Base-by-base conservation (phyloP, 2,888 invertebrate genomes). In the Drosophila prostipennis region DNA sequence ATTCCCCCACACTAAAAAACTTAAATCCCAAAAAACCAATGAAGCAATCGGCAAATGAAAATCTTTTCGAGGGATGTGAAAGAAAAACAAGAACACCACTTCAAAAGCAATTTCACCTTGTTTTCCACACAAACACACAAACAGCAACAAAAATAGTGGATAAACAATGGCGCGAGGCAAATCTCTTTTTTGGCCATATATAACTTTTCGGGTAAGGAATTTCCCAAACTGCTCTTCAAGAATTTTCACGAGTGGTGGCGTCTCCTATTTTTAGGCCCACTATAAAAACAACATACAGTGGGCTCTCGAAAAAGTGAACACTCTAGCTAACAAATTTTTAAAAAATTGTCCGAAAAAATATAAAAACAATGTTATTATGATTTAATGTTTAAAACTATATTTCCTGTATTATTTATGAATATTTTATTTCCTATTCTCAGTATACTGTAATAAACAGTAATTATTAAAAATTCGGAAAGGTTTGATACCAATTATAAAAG, bases 101-200 rank as follows among this genome's bases (percentile, higher is more conserved):
- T 87, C 60, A 87, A 77, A 79, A 72, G 78, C 82, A 81, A 87
- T 87, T 87, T 78, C 54, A 79, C 72, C 68, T 74, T 87, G 70
- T 77, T 87, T 68, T 45, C 42, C 57, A 58, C 39, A 57, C 48
- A 58, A 42, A 57, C 48, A 19, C 43, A 54, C 29, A 61, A 36
- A 48, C 34, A 54, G 10, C 19, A 45, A 40, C 48, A 37, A 19
- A 11, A 37, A 43, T 37, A 49, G 43, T 34, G 48, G 36, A 51
- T 57, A 57, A 57, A 65, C 65, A 64, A 70, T 43, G 49, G 43
- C 40, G 14, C 49, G 49, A 36, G 19, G 51, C 19, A 71, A 76
- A 64, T 59, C 45, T 72, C 51, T 51, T 46, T 46, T 54, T 63
- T 43, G 40, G 60, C 48, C 64, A 64, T 64, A 64, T 65, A 43